These are phyloP conservation scores for Centropus bengalensis DNA, from an alignment of 2,113 vertebrate genomes.

Conservation along the genomic window DNA sequence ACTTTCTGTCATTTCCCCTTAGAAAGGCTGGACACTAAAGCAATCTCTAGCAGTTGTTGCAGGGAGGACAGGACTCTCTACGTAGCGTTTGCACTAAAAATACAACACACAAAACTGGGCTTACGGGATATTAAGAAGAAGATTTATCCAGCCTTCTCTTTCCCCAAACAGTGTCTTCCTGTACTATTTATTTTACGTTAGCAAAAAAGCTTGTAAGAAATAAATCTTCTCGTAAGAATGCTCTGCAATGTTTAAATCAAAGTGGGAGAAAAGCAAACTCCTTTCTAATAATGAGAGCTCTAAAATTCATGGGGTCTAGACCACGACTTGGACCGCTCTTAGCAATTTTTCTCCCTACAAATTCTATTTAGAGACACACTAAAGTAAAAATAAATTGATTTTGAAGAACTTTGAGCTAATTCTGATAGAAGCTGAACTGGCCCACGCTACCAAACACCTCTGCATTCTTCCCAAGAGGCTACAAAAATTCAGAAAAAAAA, in stretches of 20 bases:
- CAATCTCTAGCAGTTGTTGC: background rate
- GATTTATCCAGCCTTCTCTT: background rate
- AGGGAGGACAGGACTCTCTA: background rate
- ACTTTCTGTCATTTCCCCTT: background rate
- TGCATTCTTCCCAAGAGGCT: background rate
- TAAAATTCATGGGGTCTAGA: background rate
- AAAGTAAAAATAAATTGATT: constrained; percentile 15
- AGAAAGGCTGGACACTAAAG: background rate
- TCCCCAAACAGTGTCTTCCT: background rate
- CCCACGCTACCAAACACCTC: background rate
- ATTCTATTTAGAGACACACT: background rate
- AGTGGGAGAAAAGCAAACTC: constrained; percentile 13
- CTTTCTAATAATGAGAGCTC: background rate
- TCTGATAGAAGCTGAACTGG: constrained; percentile 3
- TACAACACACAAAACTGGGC: background rate
- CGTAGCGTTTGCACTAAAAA: background rate
- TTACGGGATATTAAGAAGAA: background rate
- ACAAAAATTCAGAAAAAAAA: background rate
- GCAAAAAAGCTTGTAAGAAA: background rate
- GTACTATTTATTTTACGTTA: background rate
- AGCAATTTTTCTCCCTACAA: accelerated
- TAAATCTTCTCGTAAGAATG: background rate
- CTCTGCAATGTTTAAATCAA: background rate
- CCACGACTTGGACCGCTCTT: background rate
- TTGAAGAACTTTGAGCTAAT: background rate